These are phyloP conservation scores for Carcharodon carcharias DNA, from an alignment of 2,797 vertebrate genomes.

Conservation along the genomic window DNA sequence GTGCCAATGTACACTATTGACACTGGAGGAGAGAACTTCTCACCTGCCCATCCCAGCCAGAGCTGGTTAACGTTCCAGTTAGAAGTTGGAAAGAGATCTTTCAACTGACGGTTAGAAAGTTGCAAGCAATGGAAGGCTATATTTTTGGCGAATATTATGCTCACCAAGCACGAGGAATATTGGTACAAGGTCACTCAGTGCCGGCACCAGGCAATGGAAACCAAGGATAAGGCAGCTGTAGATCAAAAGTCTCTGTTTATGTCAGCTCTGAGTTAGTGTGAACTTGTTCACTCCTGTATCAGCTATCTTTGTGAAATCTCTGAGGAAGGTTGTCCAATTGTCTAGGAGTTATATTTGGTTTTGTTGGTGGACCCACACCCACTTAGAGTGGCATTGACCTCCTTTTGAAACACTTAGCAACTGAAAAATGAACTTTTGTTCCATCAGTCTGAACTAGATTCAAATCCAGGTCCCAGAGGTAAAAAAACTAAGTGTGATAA, in stretches of 20 bases:
- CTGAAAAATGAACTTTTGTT: background rate
- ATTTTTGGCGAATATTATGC: background rate
- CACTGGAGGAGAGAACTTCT: background rate
- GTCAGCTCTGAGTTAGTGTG: background rate
- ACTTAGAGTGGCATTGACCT: background rate
- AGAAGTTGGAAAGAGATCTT: background rate
- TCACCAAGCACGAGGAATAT: background rate
- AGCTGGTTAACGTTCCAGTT: background rate
- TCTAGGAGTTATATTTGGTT: background rate
- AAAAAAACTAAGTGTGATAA: background rate
- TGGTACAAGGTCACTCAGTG: background rate
- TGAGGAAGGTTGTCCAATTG: background rate
- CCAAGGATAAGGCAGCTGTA: background rate
- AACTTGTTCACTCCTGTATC: background rate
- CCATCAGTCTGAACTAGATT: background rate
- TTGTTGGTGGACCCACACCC: background rate
- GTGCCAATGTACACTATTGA: conserved; percentile 26
- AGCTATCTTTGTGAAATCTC: background rate
- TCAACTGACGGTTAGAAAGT: too few relatives aligned
- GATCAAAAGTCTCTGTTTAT: background rate
- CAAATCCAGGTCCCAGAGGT: background rate
- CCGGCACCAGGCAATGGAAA: background rate
- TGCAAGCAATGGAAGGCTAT: background rate
- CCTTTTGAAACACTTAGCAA: background rate
- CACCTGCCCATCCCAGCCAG: background rate